Evolutionary conservation across 1,140 invertebrate species (phyloP).

Genomic region (Pseudomyrmex sp.): DNA sequence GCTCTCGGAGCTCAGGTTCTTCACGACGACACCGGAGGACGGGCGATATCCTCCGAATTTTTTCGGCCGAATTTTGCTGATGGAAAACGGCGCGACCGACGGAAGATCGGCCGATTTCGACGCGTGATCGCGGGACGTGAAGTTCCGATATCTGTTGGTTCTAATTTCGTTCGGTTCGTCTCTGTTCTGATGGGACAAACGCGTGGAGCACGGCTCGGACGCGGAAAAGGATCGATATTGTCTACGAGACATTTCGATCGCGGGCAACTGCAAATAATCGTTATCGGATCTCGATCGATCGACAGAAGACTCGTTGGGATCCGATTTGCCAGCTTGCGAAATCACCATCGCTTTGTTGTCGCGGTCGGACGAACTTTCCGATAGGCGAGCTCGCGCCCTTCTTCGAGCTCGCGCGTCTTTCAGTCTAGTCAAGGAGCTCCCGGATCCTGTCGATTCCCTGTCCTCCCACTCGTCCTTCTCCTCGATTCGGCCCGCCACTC

Average conservation of each 20-base stretch:
- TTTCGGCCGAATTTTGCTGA: constrained; percentile 3
- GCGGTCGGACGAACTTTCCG: background rate
- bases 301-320: background rate
- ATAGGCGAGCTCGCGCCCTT: constrained; percentile 53
- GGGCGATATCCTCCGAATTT: constrained; percentile 62
- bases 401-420: constrained; percentile 62
- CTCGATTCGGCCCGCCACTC: constrained; percentile 67
- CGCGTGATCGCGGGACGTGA: background rate
- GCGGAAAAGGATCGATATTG: constrained; percentile 3
- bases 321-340: constrained; percentile 1
- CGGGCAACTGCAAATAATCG: background rate
- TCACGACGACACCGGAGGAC: constrained; percentile 42
- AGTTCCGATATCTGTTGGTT: background rate
- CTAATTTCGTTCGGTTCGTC: background rate
- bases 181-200: background rate
- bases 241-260: background rate
- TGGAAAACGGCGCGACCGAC: constrained; percentile 6
- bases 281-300: background rate
- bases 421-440: background rate
- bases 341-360: constrained; percentile 43
- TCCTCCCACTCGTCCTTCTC: constrained; percentile 74
- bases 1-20: constrained; percentile 68
- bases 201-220: constrained; percentile 15
- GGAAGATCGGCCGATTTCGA: constrained; percentile 20
- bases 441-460: background rate